Evolutionary conservation across 2,888 invertebrate species (phyloP), one percentile per base, ranked within the genome.

Genomic region (Agrotis exclamationis): DNA sequence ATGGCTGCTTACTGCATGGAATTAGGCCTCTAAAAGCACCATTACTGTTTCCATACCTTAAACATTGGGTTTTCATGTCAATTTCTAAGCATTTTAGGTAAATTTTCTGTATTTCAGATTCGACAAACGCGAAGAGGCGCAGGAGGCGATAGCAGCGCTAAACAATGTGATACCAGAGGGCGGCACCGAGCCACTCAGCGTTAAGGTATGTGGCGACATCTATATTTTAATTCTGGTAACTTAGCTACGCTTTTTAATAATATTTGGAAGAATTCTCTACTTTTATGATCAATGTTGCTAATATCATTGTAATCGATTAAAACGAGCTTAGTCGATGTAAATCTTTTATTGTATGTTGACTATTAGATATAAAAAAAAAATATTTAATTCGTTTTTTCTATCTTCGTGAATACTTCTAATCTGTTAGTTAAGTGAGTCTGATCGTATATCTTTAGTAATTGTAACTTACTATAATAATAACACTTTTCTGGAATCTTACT

Each of bases 111-210:
- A 5, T n/a, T 28, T 24, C 87, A 98, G 98, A 93, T 99, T 97
- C 91, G 98, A 98, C 87, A 98, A 98, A 88, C 97, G 98, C 69
- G 98, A 98, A 90, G 98, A 99, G 92, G 99, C 99, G 24, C 98
- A 98, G 90, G 98, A 98, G 85, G 99, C 99, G 74, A 99, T 99
- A 89, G 97, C 97, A 59, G 97, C 97, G 79, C 95, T 99, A 83
- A 98, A 99, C 92, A 98, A 98, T 83, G 98, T 98, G 78, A 97
- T 98, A 93, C 98, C 98, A 64, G 98, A 98, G 85, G 99, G 98
- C 81, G 98, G 98, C 74, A 97, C 97, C 76, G 98, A 98, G 90
- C 98, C 99, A 28, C 96, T 99, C 57, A 97, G 97, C 82, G 98
- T 99, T 20, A 98, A 98, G 96, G 96, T 95, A 81, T 79, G 87